Evolutionary conservation across 2,888 invertebrate species (phyloP).

Genomic region (Rhagophthalmus giganteus): DNA sequence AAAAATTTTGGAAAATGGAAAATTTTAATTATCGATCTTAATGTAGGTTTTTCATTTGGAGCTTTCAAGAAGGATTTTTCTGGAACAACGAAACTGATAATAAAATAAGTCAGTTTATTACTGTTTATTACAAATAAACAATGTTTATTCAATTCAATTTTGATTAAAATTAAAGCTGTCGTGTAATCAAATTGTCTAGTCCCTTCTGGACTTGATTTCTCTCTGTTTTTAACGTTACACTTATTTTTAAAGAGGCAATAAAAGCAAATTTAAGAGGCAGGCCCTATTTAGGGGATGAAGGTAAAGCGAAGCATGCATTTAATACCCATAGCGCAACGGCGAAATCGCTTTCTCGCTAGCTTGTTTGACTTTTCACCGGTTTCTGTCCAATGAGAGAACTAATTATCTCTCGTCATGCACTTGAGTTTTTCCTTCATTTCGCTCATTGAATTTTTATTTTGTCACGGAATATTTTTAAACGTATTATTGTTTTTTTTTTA

Average conservation of each 20-base stretch:
- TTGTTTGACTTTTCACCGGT: constrained; percentile 41
- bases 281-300: constrained; percentile 17
- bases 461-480: constrained; percentile 18
- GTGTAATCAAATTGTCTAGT: constrained; percentile 11
- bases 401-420: constrained; percentile 47
- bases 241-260: constrained; percentile 24
- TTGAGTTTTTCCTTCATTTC: constrained; percentile 38
- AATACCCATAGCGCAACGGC: constrained; percentile 19
- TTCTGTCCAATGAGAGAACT: constrained; percentile 48
- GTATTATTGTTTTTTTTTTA: too few relatives aligned
- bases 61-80: too few relatives aligned
- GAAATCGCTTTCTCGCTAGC: constrained; percentile 23
- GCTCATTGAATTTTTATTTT: too few relatives aligned
- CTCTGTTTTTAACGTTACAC: constrained; percentile 18
- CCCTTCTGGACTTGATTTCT: constrained; percentile 10
- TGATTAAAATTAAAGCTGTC: constrained; percentile 5
- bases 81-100: neutral
- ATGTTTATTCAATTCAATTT: neutral
- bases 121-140: neutral
- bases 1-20: too few relatives aligned
- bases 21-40: too few relatives aligned
- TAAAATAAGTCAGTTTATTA: neutral
- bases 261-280: constrained; percentile 22
- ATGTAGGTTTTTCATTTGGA: too few relatives aligned
- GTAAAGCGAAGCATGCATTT: constrained; percentile 18